Evolutionary conservation across 2,888 invertebrate species (phyloP), one percentile per base, ranked within the genome.

Genomic region (Branchipolynoe longqiensis): DNA sequence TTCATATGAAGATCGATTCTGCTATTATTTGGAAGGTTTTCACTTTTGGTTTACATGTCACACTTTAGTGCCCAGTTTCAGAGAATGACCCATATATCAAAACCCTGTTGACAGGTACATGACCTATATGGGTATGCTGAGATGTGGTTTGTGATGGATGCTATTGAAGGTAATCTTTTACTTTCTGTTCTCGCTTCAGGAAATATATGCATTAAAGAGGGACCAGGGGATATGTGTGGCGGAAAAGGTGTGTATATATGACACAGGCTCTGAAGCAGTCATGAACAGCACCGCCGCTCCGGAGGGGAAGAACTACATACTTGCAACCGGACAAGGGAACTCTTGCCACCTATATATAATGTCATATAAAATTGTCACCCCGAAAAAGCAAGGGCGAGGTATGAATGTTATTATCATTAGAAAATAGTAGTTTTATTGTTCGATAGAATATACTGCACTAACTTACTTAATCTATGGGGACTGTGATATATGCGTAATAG

Each of bases 301-400:
- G 89, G 92, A 93, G 88, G 96, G 96, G 64, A 96, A 96, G 90
- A 95, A 96, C 91, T 96, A 96, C 22, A 96, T 96, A 94, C 94
- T 98, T 82, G 97, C 97, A 0, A 97, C 97, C 12, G 98, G 98
- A 0, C 97, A 98, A 94, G 98, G 98, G 94, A 97, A 97, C 88
- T 97, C 97, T 40, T 93, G 93, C 87, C 90, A 90, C 58, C 74
- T 93, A 14, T 93, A 91, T 85, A 87, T 90, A 22, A 85, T 93
- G 59, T 91, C 91, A 88, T 92, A 92, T 86, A 93, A 91, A 89
- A 91, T 93, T 36, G 87, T 92, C 28, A 89, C 90, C 28, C 92
- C 92, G 40, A 89, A 88, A 74, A 83, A 85, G 25, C 48, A 78
- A 48, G 78, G 78, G 12, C 22, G 48, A 14, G 83, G 54, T 64